phyloP scores from a whole-genome alignment of 2,797 vertebrate species.

The Tamandua tetradactyla region DNA sequence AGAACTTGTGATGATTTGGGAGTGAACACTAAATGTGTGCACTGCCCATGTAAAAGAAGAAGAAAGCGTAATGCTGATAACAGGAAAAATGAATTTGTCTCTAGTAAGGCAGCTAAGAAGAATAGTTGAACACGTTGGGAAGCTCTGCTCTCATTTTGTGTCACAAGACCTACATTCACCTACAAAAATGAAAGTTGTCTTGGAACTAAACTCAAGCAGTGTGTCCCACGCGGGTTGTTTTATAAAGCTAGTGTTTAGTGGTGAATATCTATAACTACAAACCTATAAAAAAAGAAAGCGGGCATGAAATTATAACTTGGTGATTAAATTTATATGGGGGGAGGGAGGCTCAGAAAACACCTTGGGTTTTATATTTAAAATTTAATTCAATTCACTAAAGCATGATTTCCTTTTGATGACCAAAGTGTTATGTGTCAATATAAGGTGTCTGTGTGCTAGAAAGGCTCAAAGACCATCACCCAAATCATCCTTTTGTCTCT shows the following conservation, averaged over 20 bases:
- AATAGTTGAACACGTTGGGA: background rate
- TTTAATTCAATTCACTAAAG: background rate
- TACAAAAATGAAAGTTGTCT: background rate
- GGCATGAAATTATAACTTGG: background rate
- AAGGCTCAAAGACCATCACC: too few species aligned
- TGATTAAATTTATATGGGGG: background rate
- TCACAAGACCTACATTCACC: background rate
- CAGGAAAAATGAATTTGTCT: slow-evolving; percentile 22
- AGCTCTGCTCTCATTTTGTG: background rate
- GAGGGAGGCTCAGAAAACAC: background rate
- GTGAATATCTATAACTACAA: background rate
- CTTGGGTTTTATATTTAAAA: background rate
- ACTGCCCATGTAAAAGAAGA: background rate
- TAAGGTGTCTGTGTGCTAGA: background rate
- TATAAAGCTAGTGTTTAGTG: background rate
- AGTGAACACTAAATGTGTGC: background rate
- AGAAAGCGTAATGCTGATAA: background rate
- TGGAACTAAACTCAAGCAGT: background rate
- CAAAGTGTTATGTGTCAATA: background rate
- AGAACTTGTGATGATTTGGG: background rate
- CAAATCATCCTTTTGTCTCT: background rate
- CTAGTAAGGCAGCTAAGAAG: background rate
- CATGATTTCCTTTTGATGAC: background rate
- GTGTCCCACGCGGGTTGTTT: background rate
- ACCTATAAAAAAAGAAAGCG: background rate